phyloP scores from a whole-genome alignment of 2,888 invertebrate genomes.

The Notodonta ziczac region DNA sequence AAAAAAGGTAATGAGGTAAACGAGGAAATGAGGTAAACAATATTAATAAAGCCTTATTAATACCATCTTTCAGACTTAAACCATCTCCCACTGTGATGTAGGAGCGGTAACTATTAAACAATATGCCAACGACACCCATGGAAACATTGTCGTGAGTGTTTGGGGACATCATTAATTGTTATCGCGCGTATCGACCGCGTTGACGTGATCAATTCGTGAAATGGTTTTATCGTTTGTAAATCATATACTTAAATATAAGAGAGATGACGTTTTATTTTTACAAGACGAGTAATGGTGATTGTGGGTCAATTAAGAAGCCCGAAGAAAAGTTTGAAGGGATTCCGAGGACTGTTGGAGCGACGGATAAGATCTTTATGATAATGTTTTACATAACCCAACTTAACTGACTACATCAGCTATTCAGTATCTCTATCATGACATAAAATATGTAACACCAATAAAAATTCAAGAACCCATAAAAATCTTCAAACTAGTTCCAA shows the following conservation, averaged over 20 bases:
- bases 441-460: slow-evolving; percentile 36
- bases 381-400: background rate
- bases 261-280: slow-evolving; percentile 37
- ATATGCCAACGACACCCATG: slow-evolving; percentile 16
- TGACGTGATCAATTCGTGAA: slow-evolving; percentile 49
- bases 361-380: too few relatives aligned
- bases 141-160: slow-evolving; percentile 30
- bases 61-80: too few relatives aligned
- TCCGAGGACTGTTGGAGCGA: too few relatives aligned
- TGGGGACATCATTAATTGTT: slow-evolving; percentile 28
- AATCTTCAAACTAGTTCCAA: slow-evolving; percentile 37
- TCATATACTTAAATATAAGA: slow-evolving; percentile 26
- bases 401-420: background rate
- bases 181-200: slow-evolving; percentile 27
- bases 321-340: background rate
- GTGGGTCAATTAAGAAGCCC: too few relatives aligned
- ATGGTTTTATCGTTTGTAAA: slow-evolving; percentile 41
- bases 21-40: too few relatives aligned
- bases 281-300: too few relatives aligned
- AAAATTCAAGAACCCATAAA: slow-evolving; percentile 37
- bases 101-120: background rate
- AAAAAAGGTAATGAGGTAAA: too few relatives aligned
- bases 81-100: slow-evolving; percentile 19
- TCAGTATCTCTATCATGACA: slow-evolving; percentile 23
- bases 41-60: too few relatives aligned